A percentile compares a stretch with the other conserved stretches of the same genome.
phyloP scores from a whole-genome alignment of 2,888 invertebrate species.

The Agonopterix heracliana region DNA sequence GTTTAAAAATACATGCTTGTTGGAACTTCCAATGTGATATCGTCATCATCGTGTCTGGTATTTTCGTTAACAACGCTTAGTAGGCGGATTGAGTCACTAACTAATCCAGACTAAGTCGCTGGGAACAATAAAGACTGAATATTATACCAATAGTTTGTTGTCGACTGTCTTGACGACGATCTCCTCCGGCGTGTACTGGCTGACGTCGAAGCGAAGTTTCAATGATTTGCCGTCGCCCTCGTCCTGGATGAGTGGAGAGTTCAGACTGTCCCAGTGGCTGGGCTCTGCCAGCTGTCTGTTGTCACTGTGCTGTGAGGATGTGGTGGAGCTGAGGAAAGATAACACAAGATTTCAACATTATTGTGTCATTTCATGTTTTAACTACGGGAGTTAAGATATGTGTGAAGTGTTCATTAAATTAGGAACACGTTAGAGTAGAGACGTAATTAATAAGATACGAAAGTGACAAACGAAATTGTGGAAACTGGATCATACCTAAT shows the following conservation, averaged over 20 bases:
- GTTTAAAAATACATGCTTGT: too few species aligned
- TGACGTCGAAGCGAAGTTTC: conserved; percentile 97
- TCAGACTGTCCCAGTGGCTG: conserved; percentile 89
- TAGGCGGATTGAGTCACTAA: too few species aligned
- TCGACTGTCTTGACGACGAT: conserved; percentile 99
- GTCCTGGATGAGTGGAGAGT: conserved; percentile 95
- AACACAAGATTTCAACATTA: neutral
- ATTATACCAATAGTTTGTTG: conserved; percentile 94
- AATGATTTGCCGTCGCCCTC: conserved; percentile 95
- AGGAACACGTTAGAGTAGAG: too few species aligned
- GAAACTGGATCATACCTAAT: too few species aligned
- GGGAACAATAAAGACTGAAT: neutral
- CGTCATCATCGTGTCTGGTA: too few species aligned
- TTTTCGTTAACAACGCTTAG: too few species aligned
- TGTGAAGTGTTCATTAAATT: neutral
- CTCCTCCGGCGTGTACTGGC: conserved; percentile 97
- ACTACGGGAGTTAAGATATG: neutral
- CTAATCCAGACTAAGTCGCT: too few species aligned
- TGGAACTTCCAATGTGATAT: too few species aligned
- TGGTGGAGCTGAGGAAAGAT: conserved; percentile 72
- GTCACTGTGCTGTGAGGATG: conserved; percentile 79
- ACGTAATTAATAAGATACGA: too few species aligned
- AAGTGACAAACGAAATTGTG: too few species aligned
- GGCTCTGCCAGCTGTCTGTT: conserved; percentile 77
- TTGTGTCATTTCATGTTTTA: neutral